Evolutionary conservation across 2,113 vertebrate genomes (phyloP), one percentile per base, ranked within the genome.

Genomic region (Anoura caudifer): DNA sequence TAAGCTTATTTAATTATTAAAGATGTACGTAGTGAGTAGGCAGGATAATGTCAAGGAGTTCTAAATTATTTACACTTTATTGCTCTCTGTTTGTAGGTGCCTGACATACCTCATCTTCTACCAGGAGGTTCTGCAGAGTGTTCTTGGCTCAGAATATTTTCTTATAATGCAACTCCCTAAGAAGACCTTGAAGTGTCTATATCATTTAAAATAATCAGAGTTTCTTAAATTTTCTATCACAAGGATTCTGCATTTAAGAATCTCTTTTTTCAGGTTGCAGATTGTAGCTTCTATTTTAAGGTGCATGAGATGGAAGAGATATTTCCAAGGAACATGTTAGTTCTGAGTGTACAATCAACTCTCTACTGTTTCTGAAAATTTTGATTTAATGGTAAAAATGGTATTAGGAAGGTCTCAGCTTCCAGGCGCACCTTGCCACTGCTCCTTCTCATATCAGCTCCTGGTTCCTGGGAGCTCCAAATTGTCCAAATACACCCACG

Each of bases 41-140:
- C 91, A 96, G 81, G 38, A 87, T 97, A 95, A 90, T 97, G 97
- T 90, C 28, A 88, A 94, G 93, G 97, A 94, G 61, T 54, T 96
- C 97, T 98, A 54, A 97, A 98, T 98, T 98, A 98, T 98, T 97
- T 96, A 98, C 50, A 82, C 73, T 52, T 95, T 77, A 95, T 95
- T 93, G 89, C 56, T 95, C 56, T 84, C 61, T 73, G 70, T 95
- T 91, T 87, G 1, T 95, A 94, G 94, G 87, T 0, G 0, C 83
- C 87, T 96, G 76, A 89, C 45, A 43, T 54, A 16, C 19, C 93
- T 97, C 95, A 4, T 96, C 56, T 96, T 56, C 56, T 77, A 14
- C 5, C 1, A 0, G 38, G 86, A 87, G 12, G 24, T 79, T 95
- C 24, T 11, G 4, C 1, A 72, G 81, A 84, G n/a, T 92, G 16